Percentiles rank a stretch among this genome's conserved stretches.
phyloP scores from a whole-genome alignment of 2,113 vertebrate genomes.

The Echinops telfairi region DNA sequence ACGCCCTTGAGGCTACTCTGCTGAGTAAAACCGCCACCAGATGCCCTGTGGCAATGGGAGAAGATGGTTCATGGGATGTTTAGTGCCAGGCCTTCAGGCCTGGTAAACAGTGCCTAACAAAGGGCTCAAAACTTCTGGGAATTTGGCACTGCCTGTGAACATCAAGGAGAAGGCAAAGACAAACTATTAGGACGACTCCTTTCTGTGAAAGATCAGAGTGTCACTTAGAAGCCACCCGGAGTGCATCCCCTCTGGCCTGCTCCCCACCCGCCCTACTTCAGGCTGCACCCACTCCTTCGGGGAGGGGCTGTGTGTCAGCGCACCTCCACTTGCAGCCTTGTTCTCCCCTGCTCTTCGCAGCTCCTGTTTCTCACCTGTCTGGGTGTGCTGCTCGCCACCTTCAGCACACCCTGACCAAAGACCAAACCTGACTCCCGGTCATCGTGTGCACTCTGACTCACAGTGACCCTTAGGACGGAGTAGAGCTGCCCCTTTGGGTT shows the following conservation, averaged over 20 bases:
- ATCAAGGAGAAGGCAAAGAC: neutral
- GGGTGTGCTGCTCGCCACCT: neutral
- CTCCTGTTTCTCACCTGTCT: too few relatives aligned
- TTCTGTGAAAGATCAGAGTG: neutral
- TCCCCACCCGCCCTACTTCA: neutral
- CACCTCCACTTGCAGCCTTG: neutral
- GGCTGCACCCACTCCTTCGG: neutral
- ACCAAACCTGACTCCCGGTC: too few relatives aligned
- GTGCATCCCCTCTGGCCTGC: neutral
- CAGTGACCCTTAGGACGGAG: too few relatives aligned
- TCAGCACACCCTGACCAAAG: neutral
- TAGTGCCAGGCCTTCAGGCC: neutral
- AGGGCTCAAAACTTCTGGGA: neutral
- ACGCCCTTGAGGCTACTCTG: neutral
- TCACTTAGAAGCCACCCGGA: neutral
- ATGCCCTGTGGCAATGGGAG: neutral
- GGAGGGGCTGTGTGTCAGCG: rapidly evolving
- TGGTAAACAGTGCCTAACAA: neutral
- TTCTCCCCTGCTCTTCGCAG: neutral
- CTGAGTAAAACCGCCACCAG: neutral
- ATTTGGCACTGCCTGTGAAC: neutral
- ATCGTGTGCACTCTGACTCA: too few relatives aligned
- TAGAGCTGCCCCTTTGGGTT: too few relatives aligned
- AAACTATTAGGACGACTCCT: neutral
- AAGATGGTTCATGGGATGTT: neutral